Evolutionary conservation across 2,888 invertebrate species (phyloP).

Genomic region (Eristalis pertinax): DNA sequence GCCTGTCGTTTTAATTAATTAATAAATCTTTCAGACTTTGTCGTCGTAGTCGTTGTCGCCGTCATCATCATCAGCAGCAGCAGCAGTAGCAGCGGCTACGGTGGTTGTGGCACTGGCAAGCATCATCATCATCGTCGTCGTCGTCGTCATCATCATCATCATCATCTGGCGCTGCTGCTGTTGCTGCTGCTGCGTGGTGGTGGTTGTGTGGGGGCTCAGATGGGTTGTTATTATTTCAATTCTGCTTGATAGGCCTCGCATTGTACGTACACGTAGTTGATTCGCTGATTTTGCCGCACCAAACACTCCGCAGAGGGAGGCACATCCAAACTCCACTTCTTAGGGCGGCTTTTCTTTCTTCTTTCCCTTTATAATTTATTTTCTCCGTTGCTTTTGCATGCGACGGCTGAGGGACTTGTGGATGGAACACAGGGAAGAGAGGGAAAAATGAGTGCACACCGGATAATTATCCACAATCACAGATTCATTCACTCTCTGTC

Average conservation of each 20-base stretch:
- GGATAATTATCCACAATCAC: conserved; percentile 72
- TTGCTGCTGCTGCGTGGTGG: not conserved
- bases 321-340: conserved; percentile 26
- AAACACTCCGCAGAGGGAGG: not conserved
- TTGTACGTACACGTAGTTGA: conserved; percentile 62
- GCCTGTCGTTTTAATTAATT: conserved; percentile 76
- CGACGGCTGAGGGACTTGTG: not conserved
- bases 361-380: conserved; percentile 25
- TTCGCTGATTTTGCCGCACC: conserved; percentile 57
- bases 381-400: conserved; percentile 29
- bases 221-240: conserved; percentile 66
- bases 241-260: conserved; percentile 69
- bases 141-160: not conserved
- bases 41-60: conserved; percentile 72
- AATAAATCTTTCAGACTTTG: conserved; percentile 74
- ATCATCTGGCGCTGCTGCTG: not conserved
- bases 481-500: conserved; percentile 68
- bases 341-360: conserved; percentile 26
- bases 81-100: conserved; percentile 18
- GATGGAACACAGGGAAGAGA: not conserved
- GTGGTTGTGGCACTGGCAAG: not conserved
- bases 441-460: conserved; percentile 65
- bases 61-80: conserved; percentile 53
- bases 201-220: conserved; percentile 9
- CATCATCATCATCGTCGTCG: not conserved